Conservation (phyloP, 1,140 invertebrate genomes). For the Drosophila carrolli region DNA sequence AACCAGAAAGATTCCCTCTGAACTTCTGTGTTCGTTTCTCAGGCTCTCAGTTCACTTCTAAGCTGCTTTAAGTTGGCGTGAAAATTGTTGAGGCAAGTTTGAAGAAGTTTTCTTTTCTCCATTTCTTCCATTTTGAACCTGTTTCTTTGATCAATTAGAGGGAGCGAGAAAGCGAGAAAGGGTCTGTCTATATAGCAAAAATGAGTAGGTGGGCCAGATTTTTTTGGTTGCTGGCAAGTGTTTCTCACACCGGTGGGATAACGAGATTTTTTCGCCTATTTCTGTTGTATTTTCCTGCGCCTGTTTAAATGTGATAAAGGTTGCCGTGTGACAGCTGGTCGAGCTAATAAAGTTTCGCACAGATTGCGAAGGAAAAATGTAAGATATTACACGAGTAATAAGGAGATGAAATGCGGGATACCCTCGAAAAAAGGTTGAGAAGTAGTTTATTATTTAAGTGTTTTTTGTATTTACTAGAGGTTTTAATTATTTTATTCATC, state of each 20-base stretch:
- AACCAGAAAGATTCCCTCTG: conserved; percentile 42
- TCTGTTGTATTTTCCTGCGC: conserved; percentile 17
- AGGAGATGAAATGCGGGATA: conserved; percentile 1
- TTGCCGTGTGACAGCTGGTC: conserved; percentile 64
- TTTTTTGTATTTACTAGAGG: background rate
- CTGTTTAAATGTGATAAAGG: conserved; percentile 67
- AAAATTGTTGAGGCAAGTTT: conserved; percentile 71
- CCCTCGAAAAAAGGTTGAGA: background rate
- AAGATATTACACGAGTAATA: background rate
- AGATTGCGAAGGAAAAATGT: conserved; percentile 44
- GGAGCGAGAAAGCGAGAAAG: conserved; percentile 1
- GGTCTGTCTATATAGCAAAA: conserved; percentile 2
- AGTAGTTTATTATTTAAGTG: background rate
- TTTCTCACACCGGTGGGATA: conserved; percentile 38
- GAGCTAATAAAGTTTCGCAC: conserved; percentile 56
- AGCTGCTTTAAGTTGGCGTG: conserved; percentile 78
- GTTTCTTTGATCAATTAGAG: conserved; percentile 69
- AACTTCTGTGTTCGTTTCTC: conserved; percentile 39
- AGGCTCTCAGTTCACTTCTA: conserved; percentile 31
- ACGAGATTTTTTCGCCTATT: conserved; percentile 56
- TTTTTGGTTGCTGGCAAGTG: conserved; percentile 14
- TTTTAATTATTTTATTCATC: no score
- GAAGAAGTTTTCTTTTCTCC: conserved; percentile 51
- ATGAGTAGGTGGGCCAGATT: background rate
- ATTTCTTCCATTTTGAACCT: conserved; percentile 19